phyloP scores from a whole-genome alignment of 2,113 vertebrate genomes.

The Mirza zaza region DNA sequence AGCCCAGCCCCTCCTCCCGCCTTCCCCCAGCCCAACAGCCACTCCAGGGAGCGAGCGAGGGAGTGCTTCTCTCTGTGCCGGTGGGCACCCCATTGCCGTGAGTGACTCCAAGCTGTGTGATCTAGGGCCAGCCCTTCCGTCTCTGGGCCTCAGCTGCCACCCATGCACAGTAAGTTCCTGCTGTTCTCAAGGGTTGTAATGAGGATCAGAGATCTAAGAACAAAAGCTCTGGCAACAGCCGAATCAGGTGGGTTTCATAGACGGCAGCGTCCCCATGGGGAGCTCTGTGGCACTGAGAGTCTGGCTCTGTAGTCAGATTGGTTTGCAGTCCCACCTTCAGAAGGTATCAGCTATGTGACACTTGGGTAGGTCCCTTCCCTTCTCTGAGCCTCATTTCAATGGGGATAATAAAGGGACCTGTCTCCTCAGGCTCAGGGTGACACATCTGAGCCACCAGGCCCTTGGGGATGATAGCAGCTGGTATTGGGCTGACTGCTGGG shows the following conservation, averaged over 20 bases:
- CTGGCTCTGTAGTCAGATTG: background rate
- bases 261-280: accelerated
- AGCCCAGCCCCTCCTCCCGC: background rate
- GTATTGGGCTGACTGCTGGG: background rate
- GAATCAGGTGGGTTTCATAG: too few relatives aligned
- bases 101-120: background rate
- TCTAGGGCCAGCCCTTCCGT: background rate
- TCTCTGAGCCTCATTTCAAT: background rate
- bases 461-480: background rate
- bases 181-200: background rate
- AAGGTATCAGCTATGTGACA: background rate
- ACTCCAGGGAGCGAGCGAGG: too few relatives aligned
- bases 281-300: background rate
- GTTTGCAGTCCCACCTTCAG: background rate
- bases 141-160: background rate
- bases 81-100: too few relatives aligned
- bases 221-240: background rate
- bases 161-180: background rate
- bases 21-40: background rate
- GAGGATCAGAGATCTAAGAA: background rate
- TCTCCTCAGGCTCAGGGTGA: background rate
- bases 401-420: background rate
- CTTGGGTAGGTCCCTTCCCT: background rate
- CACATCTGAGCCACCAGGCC: background rate
- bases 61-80: background rate